A percentile compares a stretch with the other conserved stretches of the same genome.
Conservation (phyloP, 2,797 vertebrate genomes). For the Alexandromys oeconomus region DNA sequence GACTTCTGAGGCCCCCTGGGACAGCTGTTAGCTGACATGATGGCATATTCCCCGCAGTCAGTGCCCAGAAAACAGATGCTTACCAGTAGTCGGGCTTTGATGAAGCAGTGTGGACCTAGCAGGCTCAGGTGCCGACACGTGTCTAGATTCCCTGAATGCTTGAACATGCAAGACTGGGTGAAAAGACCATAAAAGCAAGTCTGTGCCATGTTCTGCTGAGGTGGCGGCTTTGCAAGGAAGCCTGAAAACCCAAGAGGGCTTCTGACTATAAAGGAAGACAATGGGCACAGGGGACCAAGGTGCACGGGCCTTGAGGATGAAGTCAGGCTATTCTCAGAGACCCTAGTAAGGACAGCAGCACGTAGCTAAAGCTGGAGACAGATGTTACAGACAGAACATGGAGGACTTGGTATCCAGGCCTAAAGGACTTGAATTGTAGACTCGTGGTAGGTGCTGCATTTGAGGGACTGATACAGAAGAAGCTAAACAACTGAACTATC, state of each 20-base stretch:
- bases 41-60: background rate
- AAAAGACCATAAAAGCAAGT: background rate
- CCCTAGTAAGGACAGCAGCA: slow-evolving; percentile 32
- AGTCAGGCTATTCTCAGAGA: slow-evolving; percentile 55
- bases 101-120: background rate
- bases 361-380: background rate
- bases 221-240: slow-evolving; percentile 28
- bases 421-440: background rate
- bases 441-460: background rate
- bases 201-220: background rate
- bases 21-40: background rate
- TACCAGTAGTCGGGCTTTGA: background rate
- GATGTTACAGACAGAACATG: background rate
- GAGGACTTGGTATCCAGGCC: background rate
- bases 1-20: background rate
- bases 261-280: background rate
- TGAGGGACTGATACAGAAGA: background rate
- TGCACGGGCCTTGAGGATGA: background rate
- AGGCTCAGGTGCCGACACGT: background rate
- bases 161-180: background rate
- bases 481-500: background rate
- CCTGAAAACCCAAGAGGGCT: slow-evolving; percentile 59
- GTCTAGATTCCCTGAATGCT: background rate
- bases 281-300: background rate
- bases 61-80: background rate